Percentiles rank a stretch among this genome's conserved stretches.
Conservation (phyloP, 2,888 invertebrate genomes). For the Aporophyla lueneburgensis region DNA sequence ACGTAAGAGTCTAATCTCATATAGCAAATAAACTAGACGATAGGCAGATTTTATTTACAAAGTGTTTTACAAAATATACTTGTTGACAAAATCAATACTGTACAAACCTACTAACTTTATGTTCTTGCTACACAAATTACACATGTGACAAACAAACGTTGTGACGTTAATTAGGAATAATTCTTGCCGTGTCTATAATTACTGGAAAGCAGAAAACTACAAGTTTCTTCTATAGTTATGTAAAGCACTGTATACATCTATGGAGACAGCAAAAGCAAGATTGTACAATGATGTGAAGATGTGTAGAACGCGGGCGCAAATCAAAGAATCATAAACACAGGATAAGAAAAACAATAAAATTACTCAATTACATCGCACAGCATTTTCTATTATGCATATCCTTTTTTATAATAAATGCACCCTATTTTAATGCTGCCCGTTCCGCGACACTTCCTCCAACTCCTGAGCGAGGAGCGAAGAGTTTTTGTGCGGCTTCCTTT, state of each 20-base stretch:
- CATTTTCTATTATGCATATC: not conserved
- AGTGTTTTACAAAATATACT: not conserved
- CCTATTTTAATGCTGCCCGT: constrained; percentile 61
- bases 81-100: not conserved
- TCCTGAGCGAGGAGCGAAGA: constrained; percentile 40
- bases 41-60: not conserved
- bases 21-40: not conserved
- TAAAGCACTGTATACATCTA: constrained; percentile 1
- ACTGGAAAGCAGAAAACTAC: not conserved
- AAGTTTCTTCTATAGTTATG: not conserved
- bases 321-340: not conserved
- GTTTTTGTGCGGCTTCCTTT: constrained; percentile 80
- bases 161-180: not conserved
- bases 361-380: not conserved
- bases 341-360: constrained; percentile 8
- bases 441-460: constrained; percentile 70
- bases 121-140: not conserved
- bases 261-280: not conserved
- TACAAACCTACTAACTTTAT: not conserved
- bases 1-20: constrained; percentile 19
- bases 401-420: constrained; percentile 59
- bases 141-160: constrained; percentile 5
- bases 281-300: not conserved
- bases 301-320: not conserved
- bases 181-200: not conserved